These are phyloP conservation scores for Cetoscarus ocellatus DNA, from an alignment of 2,797 vertebrate genomes.

Conservation along the genomic window DNA sequence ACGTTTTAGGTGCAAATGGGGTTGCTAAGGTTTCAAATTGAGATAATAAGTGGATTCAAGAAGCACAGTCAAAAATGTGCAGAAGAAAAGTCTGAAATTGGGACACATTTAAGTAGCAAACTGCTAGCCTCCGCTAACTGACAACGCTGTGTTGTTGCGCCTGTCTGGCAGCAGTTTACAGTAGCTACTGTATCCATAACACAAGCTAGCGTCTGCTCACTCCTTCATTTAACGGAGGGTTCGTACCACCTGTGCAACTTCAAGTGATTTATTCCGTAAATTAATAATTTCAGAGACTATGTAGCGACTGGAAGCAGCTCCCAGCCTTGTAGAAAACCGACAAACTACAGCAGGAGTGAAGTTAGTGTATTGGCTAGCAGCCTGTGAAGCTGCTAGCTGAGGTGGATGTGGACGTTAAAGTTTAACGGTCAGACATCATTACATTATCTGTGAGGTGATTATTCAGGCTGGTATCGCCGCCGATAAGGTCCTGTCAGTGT, in stretches of 20 bases:
- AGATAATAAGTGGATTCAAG: rapidly evolving
- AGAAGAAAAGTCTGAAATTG: background rate
- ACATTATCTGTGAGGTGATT: background rate
- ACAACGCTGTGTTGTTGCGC: conserved; percentile 28
- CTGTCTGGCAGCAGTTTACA: conserved; percentile 34
- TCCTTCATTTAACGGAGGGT: background rate
- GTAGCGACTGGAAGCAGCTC: rapidly evolving
- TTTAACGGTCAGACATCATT: conserved; percentile 19
- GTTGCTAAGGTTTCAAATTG: rapidly evolving
- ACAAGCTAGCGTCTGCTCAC: conserved; percentile 18
- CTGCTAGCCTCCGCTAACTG: conserved; percentile 63
- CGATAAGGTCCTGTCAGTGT: background rate
- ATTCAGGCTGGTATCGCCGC: background rate
- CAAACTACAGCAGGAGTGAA: background rate
- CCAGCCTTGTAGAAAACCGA: background rate
- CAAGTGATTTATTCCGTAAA: rapidly evolving
- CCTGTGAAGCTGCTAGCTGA: conserved; percentile 52
- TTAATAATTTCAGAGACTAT: background rate
- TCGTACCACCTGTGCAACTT: rapidly evolving
- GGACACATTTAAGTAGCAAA: conserved; percentile 6
- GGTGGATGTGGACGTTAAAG: conserved; percentile 27
- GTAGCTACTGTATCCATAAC: conserved; percentile 29
- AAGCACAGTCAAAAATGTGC: background rate
- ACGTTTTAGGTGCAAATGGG: rapidly evolving
- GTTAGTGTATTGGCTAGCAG: conserved; percentile 33